Conservation (phyloP, 2,888 invertebrate genomes). For the Omphaloscelis lunosa region DNA sequence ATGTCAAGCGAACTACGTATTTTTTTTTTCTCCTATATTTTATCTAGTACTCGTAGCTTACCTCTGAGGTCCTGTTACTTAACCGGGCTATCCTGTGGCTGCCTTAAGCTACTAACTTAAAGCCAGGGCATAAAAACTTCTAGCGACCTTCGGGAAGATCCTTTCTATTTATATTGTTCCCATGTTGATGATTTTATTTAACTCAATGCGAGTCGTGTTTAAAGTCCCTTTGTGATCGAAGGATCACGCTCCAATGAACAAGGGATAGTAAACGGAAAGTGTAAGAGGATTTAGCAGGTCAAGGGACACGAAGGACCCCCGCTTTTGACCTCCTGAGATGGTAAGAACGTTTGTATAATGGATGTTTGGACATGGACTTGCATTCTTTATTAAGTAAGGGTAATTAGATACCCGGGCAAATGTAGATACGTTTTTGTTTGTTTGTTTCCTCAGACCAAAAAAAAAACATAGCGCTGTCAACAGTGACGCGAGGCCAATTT, state of each 20-base stretch:
- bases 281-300: constrained; percentile 76
- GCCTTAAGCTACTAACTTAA: too few species aligned
- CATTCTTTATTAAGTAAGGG: background rate
- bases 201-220: constrained; percentile 62
- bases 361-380: background rate
- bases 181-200: constrained; percentile 52
- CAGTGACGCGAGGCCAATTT: too few species aligned
- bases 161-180: constrained; percentile 34
- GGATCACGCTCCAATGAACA: constrained; percentile 66
- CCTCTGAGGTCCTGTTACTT: too few species aligned
- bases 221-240: constrained; percentile 64
- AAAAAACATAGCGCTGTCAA: too few species aligned
- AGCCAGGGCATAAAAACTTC: too few species aligned
- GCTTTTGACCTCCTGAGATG: constrained; percentile 45
- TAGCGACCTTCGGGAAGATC: constrained; percentile 43
- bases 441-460: too few species aligned
- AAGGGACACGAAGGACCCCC: constrained; percentile 64
- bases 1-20: constrained; percentile 45
- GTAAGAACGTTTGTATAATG: constrained; percentile 26
- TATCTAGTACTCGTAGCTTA: too few species aligned
- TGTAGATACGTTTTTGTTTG: too few species aligned
- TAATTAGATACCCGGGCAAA: too few species aligned
- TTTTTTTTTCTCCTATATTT: too few species aligned
- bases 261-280: constrained; percentile 68
- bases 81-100: too few species aligned